These are phyloP conservation scores for Acanthornis magna DNA, from an alignment of 2,797 vertebrate genomes.

Conservation along the genomic window DNA sequence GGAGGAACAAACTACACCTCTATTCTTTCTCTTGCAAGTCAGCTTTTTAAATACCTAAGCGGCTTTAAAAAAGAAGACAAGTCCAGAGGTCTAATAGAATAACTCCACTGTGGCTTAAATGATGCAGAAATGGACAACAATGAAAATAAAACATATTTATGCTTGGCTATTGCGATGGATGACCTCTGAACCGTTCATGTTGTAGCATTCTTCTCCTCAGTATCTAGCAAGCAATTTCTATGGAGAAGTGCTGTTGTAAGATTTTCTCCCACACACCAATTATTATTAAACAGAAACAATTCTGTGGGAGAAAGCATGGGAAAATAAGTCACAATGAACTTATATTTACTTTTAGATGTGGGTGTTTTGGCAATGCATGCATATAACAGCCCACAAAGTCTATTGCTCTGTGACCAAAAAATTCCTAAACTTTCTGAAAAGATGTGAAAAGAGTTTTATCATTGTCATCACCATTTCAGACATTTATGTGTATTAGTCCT, in stretches of 20 bases:
- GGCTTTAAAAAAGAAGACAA: not conserved
- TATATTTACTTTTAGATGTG: not conserved
- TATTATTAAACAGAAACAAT: slow-evolving; percentile 43
- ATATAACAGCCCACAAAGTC: not conserved
- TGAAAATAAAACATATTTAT: slow-evolving; percentile 16
- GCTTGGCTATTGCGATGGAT: not conserved
- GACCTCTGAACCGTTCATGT: not conserved
- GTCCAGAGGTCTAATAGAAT: not conserved
- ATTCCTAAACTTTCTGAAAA: not conserved
- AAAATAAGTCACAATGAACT: slow-evolving; percentile 18
- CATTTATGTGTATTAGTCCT: not conserved
- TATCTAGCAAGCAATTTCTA: not conserved
- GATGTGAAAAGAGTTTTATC: not conserved
- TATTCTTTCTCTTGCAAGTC: not conserved
- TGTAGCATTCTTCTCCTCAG: not conserved
- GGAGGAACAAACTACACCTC: not conserved
- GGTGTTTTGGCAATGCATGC: not conserved
- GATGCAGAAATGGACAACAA: not conserved
- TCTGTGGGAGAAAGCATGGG: not conserved
- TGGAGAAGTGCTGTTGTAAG: not conserved
- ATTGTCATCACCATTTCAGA: not conserved
- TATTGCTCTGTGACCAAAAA: not conserved
- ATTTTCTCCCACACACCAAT: slow-evolving; percentile 1
- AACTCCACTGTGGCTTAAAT: not conserved
- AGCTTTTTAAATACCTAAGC: not conserved